These are phyloP conservation scores for Caenorhabditis sinica DNA, from an alignment of 2,888 invertebrate genomes.

Conservation along the genomic window DNA sequence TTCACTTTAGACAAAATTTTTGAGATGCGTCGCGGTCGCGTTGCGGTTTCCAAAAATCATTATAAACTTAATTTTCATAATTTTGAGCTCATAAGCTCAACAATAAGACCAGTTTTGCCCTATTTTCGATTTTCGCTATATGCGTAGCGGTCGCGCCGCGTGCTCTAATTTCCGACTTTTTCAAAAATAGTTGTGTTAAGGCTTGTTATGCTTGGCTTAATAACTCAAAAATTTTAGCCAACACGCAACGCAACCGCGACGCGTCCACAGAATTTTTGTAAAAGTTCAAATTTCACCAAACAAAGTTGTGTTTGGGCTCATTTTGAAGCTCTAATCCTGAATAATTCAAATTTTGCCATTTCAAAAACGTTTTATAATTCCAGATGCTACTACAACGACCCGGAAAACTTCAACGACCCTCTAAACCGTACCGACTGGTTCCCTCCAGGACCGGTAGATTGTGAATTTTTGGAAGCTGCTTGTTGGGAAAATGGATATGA, in stretches of 20 bases:
- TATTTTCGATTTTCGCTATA: background rate
- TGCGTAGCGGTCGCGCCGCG: background rate
- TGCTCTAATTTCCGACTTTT: background rate
- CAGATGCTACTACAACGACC: conserved; percentile 3
- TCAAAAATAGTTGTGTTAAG: no score
- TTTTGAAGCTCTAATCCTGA: background rate
- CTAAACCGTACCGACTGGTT: background rate
- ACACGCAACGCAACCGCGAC: background rate
- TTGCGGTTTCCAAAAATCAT: no score
- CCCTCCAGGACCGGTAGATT: background rate
- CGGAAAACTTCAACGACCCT: background rate
- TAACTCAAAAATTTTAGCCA: no score
- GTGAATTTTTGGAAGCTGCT: conserved; percentile 1
- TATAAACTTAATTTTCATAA: no score
- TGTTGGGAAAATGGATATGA: conserved; percentile 1
- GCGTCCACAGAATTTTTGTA: background rate
- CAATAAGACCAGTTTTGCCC: background rate
- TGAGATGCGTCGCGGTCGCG: no score
- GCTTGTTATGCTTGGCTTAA: no score
- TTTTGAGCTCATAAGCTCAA: background rate
- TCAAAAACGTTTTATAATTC: background rate
- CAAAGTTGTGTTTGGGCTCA: background rate
- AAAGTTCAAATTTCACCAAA: background rate
- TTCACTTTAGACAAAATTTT: no score
- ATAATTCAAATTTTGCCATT: background rate